Evolutionary conservation across 2,888 invertebrate species (phyloP).

Genomic region (Meiosimyza platycephala): DNA sequence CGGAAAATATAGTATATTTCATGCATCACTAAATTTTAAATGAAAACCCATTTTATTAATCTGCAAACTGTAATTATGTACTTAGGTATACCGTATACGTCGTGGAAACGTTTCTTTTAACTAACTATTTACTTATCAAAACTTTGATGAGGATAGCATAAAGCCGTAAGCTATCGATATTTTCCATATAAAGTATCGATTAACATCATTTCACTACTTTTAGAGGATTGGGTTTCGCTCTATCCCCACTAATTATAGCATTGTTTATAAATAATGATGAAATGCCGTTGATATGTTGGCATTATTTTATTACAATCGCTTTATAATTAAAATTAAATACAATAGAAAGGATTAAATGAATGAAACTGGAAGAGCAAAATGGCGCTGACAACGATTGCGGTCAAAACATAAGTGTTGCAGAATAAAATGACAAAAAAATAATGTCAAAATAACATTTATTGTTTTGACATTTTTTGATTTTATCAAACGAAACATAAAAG

Average conservation of each 20-base stretch:
- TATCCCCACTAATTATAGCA: not conserved
- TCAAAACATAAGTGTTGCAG: not conserved
- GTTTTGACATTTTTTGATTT: too few species aligned
- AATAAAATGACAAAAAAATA: constrained; percentile 15
- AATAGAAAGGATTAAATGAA: not conserved
- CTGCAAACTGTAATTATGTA: too few species aligned
- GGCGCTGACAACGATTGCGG: constrained; percentile 24
- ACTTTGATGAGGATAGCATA: too few species aligned
- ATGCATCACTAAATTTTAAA: too few species aligned
- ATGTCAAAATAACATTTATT: constrained; percentile 16
- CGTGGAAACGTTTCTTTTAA: too few species aligned
- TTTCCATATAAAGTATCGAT: too few species aligned
- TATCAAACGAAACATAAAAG: too few species aligned
- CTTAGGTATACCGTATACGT: too few species aligned
- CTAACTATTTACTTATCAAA: too few species aligned
- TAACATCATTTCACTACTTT: too few species aligned
- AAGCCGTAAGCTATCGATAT: not conserved
- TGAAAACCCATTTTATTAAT: too few species aligned
- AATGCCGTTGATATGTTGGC: constrained; percentile 25
- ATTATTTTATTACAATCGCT: constrained; percentile 31
- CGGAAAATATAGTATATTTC: too few species aligned
- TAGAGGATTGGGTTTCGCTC: not conserved
- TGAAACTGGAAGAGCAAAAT: constrained; percentile 17
- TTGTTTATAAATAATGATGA: constrained; percentile 20
- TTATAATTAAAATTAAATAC: constrained; percentile 11